Base-by-base conservation (phyloP, 2,113 vertebrate species). In the Oryzias celebensis region DNA sequence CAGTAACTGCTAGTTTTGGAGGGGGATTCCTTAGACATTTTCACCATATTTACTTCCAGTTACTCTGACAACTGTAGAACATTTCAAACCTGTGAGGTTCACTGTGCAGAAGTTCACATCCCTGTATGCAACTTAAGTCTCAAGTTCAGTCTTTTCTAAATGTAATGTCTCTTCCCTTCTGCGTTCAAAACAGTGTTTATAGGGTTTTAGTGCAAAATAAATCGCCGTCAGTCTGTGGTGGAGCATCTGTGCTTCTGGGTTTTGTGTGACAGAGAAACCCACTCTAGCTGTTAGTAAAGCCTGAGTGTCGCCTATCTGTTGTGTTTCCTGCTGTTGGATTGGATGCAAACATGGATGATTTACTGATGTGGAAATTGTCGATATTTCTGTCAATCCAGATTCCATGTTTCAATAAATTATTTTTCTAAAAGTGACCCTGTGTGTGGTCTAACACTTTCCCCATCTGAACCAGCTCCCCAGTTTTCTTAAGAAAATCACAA, bases 361-460 rank as follows among this genome's bases (percentile, higher is more conserved):
- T 36, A 8, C 31, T 74, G 68, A 75, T 76, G 62, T 28, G 55
- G 24, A 56, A 67, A 42, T 41, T 54, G 53, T 80, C 49, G 31
- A 53, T 65, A 71, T 80, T 58, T 75, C 28, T 62, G 31, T 36
- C 1, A 60, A 73, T 48, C 52, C 45, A 45, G 71, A 73, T 62
- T 81, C 65, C 71, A 81, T 73, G 81, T 72, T 82, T 78, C 72
- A 87, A 87, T 86, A 86, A 88, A 88, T 76, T 75, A 73, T 85
- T 83, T 86, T 87, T 86, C 65, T 82, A 75, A 85, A 64, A 63
- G 71, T 78, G 70, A 76, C 13, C 16, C 14, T 16, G 43, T 24
- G 31, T 24, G 4, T n/a, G 12, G 26, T 10, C n/a, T n/a, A 3
- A 3, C 3, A 2, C 20, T 20, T 20, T 20, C 20, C 20, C 20